Conservation (phyloP, 2,888 invertebrate genomes). For the Pterostichus madidus region DNA sequence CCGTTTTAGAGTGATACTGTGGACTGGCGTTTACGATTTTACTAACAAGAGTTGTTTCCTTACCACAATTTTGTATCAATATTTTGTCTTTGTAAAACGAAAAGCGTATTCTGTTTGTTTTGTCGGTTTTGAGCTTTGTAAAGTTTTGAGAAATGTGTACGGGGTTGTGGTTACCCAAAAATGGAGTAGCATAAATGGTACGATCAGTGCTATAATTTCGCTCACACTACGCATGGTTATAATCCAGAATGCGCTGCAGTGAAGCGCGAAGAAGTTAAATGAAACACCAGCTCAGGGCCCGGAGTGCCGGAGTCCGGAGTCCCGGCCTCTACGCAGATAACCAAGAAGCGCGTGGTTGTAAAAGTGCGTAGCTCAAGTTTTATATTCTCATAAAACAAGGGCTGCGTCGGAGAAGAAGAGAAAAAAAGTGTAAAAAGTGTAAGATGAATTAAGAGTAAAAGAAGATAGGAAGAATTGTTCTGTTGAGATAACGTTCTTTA, state of each 20-base stretch:
- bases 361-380: no score
- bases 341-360: no score
- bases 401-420: no score
- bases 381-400: no score
- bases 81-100: background rate
- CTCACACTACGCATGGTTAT: no score
- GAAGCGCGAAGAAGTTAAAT: no score
- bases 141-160: background rate
- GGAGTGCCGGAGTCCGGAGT: no score
- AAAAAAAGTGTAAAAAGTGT: background rate
- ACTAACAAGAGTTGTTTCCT: background rate
- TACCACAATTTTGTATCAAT: background rate
- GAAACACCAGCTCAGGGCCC: no score
- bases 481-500: slow-evolving; percentile 26
- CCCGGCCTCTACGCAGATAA: no score
- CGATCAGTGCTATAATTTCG: no score
- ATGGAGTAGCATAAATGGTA: no score
- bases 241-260: no score
- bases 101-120: background rate
- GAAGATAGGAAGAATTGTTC: slow-evolving; percentile 29
- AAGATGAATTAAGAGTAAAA: background rate
- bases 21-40: slow-evolving; percentile 15
- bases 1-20: slow-evolving; percentile 38
- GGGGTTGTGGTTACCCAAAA: background rate
- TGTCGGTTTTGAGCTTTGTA: slow-evolving; percentile 8